Base-by-base conservation (phyloP, 2,888 invertebrate genomes). In the Apodemia mormo region DNA sequence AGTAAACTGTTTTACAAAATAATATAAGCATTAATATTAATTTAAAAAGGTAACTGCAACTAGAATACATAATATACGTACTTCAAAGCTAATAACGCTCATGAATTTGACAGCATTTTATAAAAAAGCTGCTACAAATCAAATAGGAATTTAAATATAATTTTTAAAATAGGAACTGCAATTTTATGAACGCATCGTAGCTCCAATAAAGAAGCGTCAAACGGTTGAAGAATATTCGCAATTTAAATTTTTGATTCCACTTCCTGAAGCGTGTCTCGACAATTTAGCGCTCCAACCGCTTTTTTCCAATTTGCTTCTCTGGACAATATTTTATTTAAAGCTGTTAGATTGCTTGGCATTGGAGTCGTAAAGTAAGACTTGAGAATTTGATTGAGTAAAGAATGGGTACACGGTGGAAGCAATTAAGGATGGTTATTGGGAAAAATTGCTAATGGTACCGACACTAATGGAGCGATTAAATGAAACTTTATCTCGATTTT, bases 231-330 rank as follows among this genome's bases (percentile, higher is more conserved):
- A 86, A 85, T 87, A 84, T 85, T 78, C 80, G 81, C 84, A 88
- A 90, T 90, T 89, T 87, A 89, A 85, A 90, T 90, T 85, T 90
- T 90, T 88, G 89, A 88, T 88, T 89, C 85, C 82, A 78, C 81
- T 83, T 80, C 79, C 80, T 76, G 73, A 73, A 73, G 72, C 81
- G 75, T 79, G 78, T 76, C 79, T 78, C 77, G 79, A 81, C 80
- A 81, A 77, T 79, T 82, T 83, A 84, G 85, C 85, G 83, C 85
- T 85, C 82, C 82, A 84, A 85, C 85, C 82, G 80, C 80, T 75
- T 76, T 37, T 74, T 74, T 78, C 80, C 80, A 82, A 83, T 84
- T 85, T 84, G 84, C 84, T 84, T 83, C 81, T 82, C 84, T 83
- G 84, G 83, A 85, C 83, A 79, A 70, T 77, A 79, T 82, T 82